Evolutionary conservation across 2,797 vertebrate genomes (phyloP).

Genomic region (Hemitrygon akajei): DNA sequence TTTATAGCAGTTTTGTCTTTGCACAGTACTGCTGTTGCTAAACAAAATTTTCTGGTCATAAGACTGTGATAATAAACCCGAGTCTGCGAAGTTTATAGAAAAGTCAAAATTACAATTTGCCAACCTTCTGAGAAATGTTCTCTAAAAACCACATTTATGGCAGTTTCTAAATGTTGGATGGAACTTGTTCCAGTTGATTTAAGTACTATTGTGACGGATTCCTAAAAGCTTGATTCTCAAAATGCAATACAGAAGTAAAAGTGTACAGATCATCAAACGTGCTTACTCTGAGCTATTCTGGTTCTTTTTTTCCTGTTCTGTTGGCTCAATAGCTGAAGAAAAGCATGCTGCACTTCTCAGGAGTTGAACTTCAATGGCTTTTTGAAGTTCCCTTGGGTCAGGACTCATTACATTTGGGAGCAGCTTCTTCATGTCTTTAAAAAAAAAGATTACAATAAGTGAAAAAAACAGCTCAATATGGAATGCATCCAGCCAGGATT

Average conservation of each 20-base stretch:
- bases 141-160: no score
- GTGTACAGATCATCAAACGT: not conserved
- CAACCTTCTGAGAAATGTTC: not conserved
- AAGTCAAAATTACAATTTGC: not conserved
- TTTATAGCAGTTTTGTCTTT: no score
- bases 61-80: no score
- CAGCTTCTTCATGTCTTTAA: constrained; percentile 83
- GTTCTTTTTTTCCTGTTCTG: constrained; percentile 75
- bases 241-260: not conserved
- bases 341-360: constrained; percentile 81
- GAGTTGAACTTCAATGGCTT: constrained; percentile 92
- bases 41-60: no score
- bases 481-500: not conserved
- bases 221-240: no score
- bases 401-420: constrained; percentile 87
- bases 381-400: constrained; percentile 90
- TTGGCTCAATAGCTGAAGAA: constrained; percentile 65
- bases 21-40: no score
- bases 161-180: no score
- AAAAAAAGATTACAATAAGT: constrained; percentile 11
- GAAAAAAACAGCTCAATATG: not conserved
- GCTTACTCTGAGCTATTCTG: constrained; percentile 79
- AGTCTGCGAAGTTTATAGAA: not conserved
- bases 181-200: no score
- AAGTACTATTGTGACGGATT: no score